These are phyloP conservation scores for Calephelis nemesis DNA, from an alignment of 1,140 invertebrate genomes.

Conservation along the genomic window DNA sequence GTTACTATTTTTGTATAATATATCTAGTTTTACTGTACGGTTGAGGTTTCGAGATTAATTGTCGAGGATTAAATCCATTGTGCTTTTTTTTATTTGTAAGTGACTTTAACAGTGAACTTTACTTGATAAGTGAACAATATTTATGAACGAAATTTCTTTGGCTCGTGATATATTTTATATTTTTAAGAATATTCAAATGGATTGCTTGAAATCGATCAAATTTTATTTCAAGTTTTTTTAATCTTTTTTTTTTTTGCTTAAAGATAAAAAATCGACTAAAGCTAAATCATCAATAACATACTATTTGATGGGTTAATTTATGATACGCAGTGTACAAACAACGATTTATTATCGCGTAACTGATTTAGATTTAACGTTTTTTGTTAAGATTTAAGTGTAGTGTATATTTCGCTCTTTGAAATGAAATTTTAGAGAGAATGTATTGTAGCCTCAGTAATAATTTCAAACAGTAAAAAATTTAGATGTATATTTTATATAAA, in stretches of 20 bases:
- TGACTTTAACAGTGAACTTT: slow-evolving; percentile 9
- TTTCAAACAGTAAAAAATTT: not conserved
- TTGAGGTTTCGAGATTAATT: slow-evolving; percentile 51
- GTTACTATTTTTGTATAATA: slow-evolving; percentile 78
- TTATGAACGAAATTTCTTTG: slow-evolving; percentile 4
- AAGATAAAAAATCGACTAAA: too few species aligned
- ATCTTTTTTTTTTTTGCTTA: not conserved
- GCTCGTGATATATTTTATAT: not conserved
- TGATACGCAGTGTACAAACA: too few species aligned
- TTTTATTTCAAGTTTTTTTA: not conserved
- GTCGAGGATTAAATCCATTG: slow-evolving; percentile 39
- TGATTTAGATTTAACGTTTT: not conserved
- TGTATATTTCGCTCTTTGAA: slow-evolving; percentile 1
- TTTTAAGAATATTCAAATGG: too few species aligned
- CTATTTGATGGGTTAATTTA: too few species aligned
- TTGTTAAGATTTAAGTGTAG: not conserved
- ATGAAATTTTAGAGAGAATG: not conserved
- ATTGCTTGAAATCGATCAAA: too few species aligned
- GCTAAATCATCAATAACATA: too few species aligned
- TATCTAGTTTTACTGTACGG: slow-evolving; percentile 63
- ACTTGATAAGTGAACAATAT: slow-evolving; percentile 3
- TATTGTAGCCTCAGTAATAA: slow-evolving; percentile 6
- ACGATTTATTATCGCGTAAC: not conserved
- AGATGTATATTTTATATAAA: not conserved
- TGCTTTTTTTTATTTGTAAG: slow-evolving; percentile 25